These are phyloP conservation scores for Chrysolina haemoptera DNA, from an alignment of 2,888 invertebrate genomes.

Conservation along the genomic window DNA sequence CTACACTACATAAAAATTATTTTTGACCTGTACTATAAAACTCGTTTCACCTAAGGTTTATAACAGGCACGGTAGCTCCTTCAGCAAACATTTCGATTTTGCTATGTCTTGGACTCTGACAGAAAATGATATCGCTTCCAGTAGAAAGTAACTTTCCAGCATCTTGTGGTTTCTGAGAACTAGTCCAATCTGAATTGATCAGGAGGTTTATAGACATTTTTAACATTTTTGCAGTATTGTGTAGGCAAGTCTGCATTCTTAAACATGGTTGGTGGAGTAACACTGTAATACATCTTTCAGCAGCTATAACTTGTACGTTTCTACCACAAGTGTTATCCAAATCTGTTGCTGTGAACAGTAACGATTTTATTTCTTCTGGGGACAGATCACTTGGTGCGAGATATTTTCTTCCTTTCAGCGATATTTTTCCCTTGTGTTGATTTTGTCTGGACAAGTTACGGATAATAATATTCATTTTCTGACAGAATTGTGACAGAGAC, in stretches of 20 bases:
- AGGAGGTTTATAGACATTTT: slow-evolving; percentile 31
- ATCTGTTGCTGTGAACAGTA: slow-evolving; percentile 32
- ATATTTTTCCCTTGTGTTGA: background rate
- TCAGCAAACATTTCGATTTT: slow-evolving; percentile 34
- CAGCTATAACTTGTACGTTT: background rate
- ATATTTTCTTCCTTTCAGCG: slow-evolving; percentile 30
- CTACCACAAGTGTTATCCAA: slow-evolving; percentile 15
- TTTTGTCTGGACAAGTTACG: background rate
- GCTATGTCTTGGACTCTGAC: slow-evolving; percentile 34
- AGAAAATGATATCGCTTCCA: slow-evolving; percentile 38
- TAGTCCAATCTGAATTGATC: slow-evolving; percentile 34
- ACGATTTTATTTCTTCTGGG: slow-evolving; percentile 32
- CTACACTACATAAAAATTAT: too few species aligned
- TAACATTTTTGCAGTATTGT: slow-evolving; percentile 32
- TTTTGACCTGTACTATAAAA: too few species aligned
- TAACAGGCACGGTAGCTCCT: slow-evolving; percentile 37
- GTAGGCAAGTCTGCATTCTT: slow-evolving; percentile 33
- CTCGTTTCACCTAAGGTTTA: slow-evolving; percentile 31
- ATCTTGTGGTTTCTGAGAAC: slow-evolving; percentile 27
- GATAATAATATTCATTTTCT: slow-evolving; percentile 2
- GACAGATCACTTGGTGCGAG: slow-evolving; percentile 33
- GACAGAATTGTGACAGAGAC: background rate
- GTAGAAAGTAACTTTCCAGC: slow-evolving; percentile 33
- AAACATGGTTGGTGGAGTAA: slow-evolving; percentile 36
- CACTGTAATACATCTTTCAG: slow-evolving; percentile 31